phyloP scores from a whole-genome alignment of 1,140 invertebrate species.

The Adoxophyes honmai region DNA sequence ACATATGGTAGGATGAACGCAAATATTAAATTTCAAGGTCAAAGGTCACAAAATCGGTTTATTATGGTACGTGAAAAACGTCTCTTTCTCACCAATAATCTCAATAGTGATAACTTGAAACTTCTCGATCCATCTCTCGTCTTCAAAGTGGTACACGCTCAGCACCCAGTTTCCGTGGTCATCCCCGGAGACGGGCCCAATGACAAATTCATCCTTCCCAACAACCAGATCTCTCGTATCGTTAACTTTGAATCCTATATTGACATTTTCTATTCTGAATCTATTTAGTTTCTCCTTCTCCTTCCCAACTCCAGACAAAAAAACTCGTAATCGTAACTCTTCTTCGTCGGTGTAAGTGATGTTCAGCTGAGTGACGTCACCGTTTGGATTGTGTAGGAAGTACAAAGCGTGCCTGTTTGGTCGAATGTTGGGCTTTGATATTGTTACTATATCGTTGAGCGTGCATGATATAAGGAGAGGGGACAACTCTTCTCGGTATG shows the following conservation, averaged over 20 bases:
- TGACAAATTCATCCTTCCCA: slow-evolving; percentile 36
- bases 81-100: slow-evolving; percentile 42
- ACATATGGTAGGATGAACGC: too few species aligned
- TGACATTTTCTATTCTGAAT: background rate
- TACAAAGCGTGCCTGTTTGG: slow-evolving; percentile 30
- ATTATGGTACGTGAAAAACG: too few species aligned
- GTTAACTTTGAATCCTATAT: background rate
- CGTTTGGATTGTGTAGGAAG: slow-evolving; percentile 46
- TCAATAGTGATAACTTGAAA: slow-evolving; percentile 55
- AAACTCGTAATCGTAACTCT: background rate
- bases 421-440: slow-evolving; percentile 38
- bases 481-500: slow-evolving; percentile 37
- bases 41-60: too few species aligned
- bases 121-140: slow-evolving; percentile 40
- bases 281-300: slow-evolving; percentile 6
- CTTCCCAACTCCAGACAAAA: too few species aligned
- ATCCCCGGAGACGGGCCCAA: slow-evolving; percentile 45
- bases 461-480: slow-evolving; percentile 31
- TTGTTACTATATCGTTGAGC: slow-evolving; percentile 39
- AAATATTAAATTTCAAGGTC: too few species aligned
- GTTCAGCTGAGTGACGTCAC: slow-evolving; percentile 34
- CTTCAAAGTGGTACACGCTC: slow-evolving; percentile 33
- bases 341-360: slow-evolving; percentile 16
- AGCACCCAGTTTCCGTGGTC: slow-evolving; percentile 65
- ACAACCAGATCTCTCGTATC: slow-evolving; percentile 18